phyloP scores from a whole-genome alignment of 2,797 vertebrate species.

The Margarornis squamiger region DNA sequence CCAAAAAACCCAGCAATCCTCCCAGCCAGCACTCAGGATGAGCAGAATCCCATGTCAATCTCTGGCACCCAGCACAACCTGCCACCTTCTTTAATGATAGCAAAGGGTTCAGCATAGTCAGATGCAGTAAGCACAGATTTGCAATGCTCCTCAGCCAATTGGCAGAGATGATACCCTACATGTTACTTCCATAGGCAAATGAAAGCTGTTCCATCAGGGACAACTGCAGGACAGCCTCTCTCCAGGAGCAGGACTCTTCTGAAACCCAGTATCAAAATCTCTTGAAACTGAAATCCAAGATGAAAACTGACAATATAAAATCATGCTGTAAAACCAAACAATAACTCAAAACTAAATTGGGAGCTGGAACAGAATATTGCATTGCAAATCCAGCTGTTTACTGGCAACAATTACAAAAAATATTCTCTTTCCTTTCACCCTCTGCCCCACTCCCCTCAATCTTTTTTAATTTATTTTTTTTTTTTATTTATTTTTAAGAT shows the following conservation, averaged over 20 bases:
- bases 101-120: neutral
- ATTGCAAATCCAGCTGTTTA: constrained; percentile 5
- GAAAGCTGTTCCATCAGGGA: neutral
- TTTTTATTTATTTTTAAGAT: neutral
- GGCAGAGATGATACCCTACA: neutral
- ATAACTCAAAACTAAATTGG: neutral
- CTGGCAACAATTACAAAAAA: neutral
- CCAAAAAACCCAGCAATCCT: neutral
- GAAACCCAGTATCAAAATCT: neutral
- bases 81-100: neutral
- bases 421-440: neutral
- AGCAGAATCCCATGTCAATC: neutral
- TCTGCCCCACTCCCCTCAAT: accelerated
- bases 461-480: neutral
- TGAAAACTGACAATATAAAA: neutral
- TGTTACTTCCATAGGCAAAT: neutral
- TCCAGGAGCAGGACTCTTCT: neutral
- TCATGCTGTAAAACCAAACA: neutral
- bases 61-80: neutral
- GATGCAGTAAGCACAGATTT: neutral
- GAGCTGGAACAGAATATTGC: neutral
- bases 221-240: neutral
- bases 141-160: neutral
- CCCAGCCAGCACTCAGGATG: neutral
- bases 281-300: neutral